These are phyloP conservation scores for Anhinga rufa DNA, from an alignment of 2,113 vertebrate species.

Conservation along the genomic window DNA sequence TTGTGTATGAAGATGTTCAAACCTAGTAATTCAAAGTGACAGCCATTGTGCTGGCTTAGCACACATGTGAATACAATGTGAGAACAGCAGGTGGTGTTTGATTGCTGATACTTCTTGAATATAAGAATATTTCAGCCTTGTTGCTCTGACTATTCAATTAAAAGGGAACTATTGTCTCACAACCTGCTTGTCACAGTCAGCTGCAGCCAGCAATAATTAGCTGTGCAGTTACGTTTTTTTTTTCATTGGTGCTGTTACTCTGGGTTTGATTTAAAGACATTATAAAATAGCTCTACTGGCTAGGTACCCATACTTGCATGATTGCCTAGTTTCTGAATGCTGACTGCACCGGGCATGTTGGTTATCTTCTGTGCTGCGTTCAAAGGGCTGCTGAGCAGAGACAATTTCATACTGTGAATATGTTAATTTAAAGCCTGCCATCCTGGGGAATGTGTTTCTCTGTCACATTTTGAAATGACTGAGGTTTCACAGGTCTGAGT, in stretches of 20 bases:
- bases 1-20: conserved; percentile 37
- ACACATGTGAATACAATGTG: conserved; percentile 3
- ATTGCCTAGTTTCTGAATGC: background rate
- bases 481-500: background rate
- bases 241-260: background rate
- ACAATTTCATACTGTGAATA: background rate
- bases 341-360: background rate
- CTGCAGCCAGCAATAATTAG: conserved; percentile 11
- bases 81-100: conserved; percentile 44
- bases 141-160: conserved; percentile 34
- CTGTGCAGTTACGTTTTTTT: background rate
- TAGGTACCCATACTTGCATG: background rate
- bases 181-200: conserved; percentile 2
- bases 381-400: background rate
- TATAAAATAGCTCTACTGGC: background rate
- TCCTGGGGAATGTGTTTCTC: background rate
- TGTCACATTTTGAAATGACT: background rate
- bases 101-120: conserved; percentile 33
- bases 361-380: background rate
- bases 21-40: conserved; percentile 41
- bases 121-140: conserved; percentile 44
- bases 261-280: background rate
- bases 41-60: conserved; percentile 32
- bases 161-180: conserved; percentile 29
- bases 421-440: background rate